Base-by-base conservation (phyloP, 2,797 vertebrate species). In the Rhodeus uyekii region DNA sequence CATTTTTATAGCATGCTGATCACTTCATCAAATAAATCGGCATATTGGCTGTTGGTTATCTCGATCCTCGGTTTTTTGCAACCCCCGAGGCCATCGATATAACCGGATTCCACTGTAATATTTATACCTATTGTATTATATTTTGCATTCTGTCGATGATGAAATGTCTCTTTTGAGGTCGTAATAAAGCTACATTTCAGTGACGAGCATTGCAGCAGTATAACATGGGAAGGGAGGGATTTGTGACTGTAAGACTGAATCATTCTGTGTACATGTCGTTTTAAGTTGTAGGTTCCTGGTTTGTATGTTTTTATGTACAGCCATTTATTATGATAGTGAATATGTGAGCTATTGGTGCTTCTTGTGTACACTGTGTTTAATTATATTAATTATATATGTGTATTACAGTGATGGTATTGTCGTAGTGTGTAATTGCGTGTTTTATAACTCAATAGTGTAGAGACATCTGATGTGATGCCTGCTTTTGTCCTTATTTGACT, bases 401-500 rank as follows among this genome's bases (percentile, higher is more conserved):
- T 29, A 46, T 46, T 71, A 34, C 32, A 48, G 42, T 48, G 32
- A 19, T 32, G 29, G 29, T 12, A 24, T 58, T 27, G n/a, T 55
- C 1, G 38, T 38, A 18, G n/a, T 39, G 18, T 71, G 29, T 34
- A 71, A 12, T 71, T 48, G 29, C 68, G 32, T 71, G 44, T 34
- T 34, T 71, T 19, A 34, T 32, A 22, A 48, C 38, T 75, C 50
- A 42, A 53, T 42, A 29, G 4, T 42, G 8, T 44, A 13, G 8
- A 60, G 14, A 27, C 14, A 32, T 22, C 24, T 61, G n/a, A 61
- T 42, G 34, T 39, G 50, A 75, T 36, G 24, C 27, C 39, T 61
- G 55, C 16, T 63, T 46, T 44, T 76, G 24, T 46, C 74, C 55
- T 76, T 3, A 58, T 63, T 46, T 61, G 24, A 61, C 73, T 27